These are phyloP conservation scores for Siniperca chuatsi DNA, from an alignment of 2,113 vertebrate species.

Conservation along the genomic window DNA sequence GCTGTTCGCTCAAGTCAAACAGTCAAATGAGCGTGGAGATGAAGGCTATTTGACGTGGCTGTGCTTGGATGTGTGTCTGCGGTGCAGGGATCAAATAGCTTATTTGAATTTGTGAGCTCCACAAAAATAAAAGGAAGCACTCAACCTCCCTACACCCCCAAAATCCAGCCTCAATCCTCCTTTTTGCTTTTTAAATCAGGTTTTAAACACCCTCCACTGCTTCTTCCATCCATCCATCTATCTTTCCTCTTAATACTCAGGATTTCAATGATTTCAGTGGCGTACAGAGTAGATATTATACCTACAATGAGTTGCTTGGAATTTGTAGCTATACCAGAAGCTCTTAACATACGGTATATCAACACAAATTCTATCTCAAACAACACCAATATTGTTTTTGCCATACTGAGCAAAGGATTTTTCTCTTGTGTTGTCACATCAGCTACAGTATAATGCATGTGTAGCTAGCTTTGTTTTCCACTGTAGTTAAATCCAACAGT, in stretches of 20 bases:
- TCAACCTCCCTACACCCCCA: constrained; percentile 29
- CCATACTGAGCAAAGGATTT: constrained; percentile 29
- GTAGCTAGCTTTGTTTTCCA: constrained; percentile 69
- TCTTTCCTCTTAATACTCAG: constrained; percentile 30
- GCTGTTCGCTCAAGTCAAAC: constrained; percentile 46
- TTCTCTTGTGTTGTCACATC: constrained; percentile 58
- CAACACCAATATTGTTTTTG: constrained; percentile 32
- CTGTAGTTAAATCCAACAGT: constrained; percentile 75
- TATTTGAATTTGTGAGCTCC: constrained; percentile 35
- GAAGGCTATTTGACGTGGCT: constrained; percentile 63
- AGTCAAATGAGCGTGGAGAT: constrained; percentile 65
- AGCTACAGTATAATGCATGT: constrained; percentile 51
- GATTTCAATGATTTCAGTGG: constrained; percentile 58
- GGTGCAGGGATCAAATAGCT: constrained; percentile 27
- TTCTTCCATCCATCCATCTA: constrained; percentile 48
- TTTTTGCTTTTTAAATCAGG: constrained; percentile 72
- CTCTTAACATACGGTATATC: constrained; percentile 4
- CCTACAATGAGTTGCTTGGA: constrained; percentile 61
- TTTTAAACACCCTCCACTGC: constrained; percentile 68
- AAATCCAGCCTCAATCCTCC: constrained; percentile 60
- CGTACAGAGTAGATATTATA: constrained; percentile 47
- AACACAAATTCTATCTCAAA: constrained; percentile 13
- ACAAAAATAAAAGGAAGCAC: constrained; percentile 31
- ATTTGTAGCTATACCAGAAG: constrained; percentile 20
- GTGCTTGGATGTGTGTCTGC: constrained; percentile 40